Base-by-base conservation (phyloP, 2,797 vertebrate species). In the Macroramphosus scolopax region DNA sequence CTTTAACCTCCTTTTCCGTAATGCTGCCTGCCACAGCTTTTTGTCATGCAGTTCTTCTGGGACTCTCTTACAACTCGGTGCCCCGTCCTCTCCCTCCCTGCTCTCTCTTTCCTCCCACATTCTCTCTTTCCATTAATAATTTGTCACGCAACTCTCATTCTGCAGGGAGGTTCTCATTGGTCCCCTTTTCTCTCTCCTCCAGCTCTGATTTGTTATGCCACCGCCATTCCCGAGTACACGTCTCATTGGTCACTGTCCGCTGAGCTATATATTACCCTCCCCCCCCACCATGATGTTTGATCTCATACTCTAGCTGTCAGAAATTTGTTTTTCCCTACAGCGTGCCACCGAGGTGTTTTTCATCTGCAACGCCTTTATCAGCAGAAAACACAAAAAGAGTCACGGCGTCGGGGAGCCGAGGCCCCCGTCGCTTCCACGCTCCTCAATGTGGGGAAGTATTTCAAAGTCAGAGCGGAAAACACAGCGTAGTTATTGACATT, bases 171-270 rank as follows among this genome's bases (percentile, higher is more conserved):
- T 37, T 59, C 60, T 68, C 59, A 45, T 43, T 64, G 68, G 74
- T 78, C 18, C 53, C 20, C 5, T 56, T 67, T 42, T 29, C 56
- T 54, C 17, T 62, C 18, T 72, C 53, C 52, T 46, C 42, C 41
- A 40, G 20, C 28, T 71, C 66, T 70, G 73, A 78, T 80, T 80
- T 78, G 78, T 77, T 70, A 78, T 74, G 51, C 78, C 44, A 8
- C 61, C 45, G 59, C 70, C 77, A 61, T 68, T 57, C 68, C 51
- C 51, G 33, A 8, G 2, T 32, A 50, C 70, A 64, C 13, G 20
- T 75, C 77, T 78, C 84, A 80, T 79, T 74, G 76, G 80, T 84
- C 44, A 67, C 22, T 33, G 77, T 82, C 59, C 38, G 13, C 57
- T 71, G 70, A 80, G 71, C 66, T 78, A 84, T 85, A 70, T 57